Percentiles rank a stretch among this genome's conserved stretches.
phyloP scores from a whole-genome alignment of 2,113 vertebrate genomes.

The Serinus canaria region DNA sequence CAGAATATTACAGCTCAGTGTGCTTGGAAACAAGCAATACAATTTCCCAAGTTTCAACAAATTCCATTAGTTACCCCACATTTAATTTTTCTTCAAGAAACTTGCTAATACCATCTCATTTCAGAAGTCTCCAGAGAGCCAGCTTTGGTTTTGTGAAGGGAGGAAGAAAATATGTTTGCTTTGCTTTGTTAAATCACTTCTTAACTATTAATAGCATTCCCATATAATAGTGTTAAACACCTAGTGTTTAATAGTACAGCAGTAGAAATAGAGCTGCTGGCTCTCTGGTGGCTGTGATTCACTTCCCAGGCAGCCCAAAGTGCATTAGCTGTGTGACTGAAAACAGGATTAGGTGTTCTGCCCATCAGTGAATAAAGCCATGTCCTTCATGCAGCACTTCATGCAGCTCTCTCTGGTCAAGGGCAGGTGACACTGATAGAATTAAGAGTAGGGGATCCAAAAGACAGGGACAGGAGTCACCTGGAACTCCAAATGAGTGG shows the following conservation, averaged over 20 bases:
- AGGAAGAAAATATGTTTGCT: not conserved
- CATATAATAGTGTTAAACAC: not conserved
- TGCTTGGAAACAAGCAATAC: not conserved
- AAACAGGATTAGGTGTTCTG: conserved; percentile 18
- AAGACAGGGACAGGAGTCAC: not conserved
- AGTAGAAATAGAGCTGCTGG: not conserved
- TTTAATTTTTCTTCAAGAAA: not conserved
- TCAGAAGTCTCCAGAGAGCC: not conserved
- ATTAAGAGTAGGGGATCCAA: not conserved
- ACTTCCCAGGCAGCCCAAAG: not conserved
- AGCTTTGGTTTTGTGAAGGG: not conserved
- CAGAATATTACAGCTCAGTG: not conserved
- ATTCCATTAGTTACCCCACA: not conserved
- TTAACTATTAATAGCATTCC: not conserved
- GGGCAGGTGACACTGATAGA: not conserved
- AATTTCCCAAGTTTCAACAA: not conserved
- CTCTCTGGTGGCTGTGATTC: not conserved
- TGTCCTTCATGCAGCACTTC: not conserved
- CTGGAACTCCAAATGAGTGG: not conserved
- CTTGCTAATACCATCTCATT: not conserved
- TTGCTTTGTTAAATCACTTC: not conserved
- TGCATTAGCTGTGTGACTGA: not conserved
- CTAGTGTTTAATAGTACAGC: not conserved
- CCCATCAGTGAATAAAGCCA: not conserved
- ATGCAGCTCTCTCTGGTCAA: not conserved